phyloP scores from a whole-genome alignment of 2,888 invertebrate species.

The Nemurella pictetii region DNA sequence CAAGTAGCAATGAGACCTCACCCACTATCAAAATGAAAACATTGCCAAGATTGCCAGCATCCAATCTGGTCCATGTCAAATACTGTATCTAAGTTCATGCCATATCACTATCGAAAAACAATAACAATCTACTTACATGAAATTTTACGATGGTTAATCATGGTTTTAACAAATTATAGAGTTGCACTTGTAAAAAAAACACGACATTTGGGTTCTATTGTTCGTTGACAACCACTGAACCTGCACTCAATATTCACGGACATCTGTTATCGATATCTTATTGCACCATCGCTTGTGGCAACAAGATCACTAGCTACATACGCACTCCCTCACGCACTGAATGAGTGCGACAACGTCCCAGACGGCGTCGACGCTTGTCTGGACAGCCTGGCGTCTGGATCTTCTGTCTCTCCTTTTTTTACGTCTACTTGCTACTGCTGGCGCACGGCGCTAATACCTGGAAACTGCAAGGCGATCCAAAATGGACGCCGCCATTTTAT shows the following conservation, averaged over 20 bases:
- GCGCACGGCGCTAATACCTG: background rate
- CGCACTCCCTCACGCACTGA: background rate
- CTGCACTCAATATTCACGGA: background rate
- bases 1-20: background rate
- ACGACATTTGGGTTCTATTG: background rate
- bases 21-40: background rate
- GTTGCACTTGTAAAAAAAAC: background rate
- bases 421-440: background rate
- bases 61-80: background rate
- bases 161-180: background rate
- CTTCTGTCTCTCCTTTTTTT: background rate
- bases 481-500: background rate
- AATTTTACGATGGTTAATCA: background rate
- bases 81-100: background rate
- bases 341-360: background rate
- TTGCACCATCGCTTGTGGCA: background rate
- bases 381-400: background rate
- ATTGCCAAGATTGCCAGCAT: background rate
- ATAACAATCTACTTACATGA: background rate
- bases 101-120: background rate
- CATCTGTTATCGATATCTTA: background rate
- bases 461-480: background rate
- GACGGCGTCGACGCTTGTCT: background rate
- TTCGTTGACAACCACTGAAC: background rate
- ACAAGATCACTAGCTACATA: background rate